A percentile compares a stretch with the other conserved stretches of the same genome.
These are phyloP conservation scores for Australoheros facetus DNA, from an alignment of 2,797 vertebrate genomes.

Conservation along the genomic window DNA sequence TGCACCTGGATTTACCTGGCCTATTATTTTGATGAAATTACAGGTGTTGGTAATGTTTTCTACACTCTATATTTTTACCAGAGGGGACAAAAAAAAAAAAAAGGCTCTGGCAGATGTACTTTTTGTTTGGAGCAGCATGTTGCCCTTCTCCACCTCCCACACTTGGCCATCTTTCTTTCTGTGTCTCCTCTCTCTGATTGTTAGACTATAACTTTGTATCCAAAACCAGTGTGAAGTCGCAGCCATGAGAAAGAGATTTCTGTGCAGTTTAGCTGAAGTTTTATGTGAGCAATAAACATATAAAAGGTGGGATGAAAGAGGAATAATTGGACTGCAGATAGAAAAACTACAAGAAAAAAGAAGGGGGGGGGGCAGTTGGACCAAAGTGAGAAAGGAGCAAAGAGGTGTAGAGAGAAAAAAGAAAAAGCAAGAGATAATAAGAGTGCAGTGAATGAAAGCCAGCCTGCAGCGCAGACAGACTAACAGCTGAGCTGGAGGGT, in stretches of 20 bases:
- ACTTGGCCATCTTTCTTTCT: neutral
- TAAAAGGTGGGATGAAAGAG: neutral
- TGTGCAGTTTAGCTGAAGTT: slow-evolving; percentile 31
- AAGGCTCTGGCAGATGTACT: rapidly evolving
- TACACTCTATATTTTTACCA: slow-evolving; percentile 9
- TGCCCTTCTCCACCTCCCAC: slow-evolving; percentile 11
- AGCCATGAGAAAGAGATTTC: slow-evolving; percentile 44
- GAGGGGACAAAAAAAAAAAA: neutral
- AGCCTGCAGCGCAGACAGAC: slow-evolving; percentile 72
- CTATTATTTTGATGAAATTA: neutral
- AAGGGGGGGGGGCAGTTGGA: neutral
- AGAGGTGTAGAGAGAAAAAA: slow-evolving; percentile 27
- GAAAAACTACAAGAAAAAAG: slow-evolving; percentile 8
- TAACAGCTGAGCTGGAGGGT: slow-evolving; percentile 78
- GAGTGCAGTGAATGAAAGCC: slow-evolving; percentile 69
- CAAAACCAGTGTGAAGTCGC: slow-evolving; percentile 32
- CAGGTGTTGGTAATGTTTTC: slow-evolving; percentile 21
- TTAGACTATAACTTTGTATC: slow-evolving; percentile 30
- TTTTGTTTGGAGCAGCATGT: neutral
- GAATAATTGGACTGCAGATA: slow-evolving; percentile 15
- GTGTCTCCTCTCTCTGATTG: slow-evolving; percentile 11
- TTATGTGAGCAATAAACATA: slow-evolving; percentile 53
- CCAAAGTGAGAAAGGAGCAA: slow-evolving; percentile 5
- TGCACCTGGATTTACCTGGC: slow-evolving; percentile 11
- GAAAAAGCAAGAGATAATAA: slow-evolving; percentile 37